Percentiles rank a stretch among this genome's conserved stretches.
Evolutionary conservation across 2,113 vertebrate species (phyloP).

Genomic region (Paracanthobrama guichenoti): DNA sequence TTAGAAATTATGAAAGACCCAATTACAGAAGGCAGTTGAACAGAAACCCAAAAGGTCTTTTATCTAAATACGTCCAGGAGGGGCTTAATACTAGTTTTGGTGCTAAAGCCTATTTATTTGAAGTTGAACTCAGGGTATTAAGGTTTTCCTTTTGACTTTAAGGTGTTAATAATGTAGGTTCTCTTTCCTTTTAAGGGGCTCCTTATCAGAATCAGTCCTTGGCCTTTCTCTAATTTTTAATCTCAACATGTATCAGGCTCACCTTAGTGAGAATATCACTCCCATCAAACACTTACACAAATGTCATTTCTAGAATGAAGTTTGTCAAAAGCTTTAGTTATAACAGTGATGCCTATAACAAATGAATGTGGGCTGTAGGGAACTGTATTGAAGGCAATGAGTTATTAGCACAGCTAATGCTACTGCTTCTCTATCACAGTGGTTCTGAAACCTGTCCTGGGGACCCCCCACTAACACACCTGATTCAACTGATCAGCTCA

Average conservation of each 20-base stretch:
- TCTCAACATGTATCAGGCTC: conserved; percentile 17
- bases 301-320: background rate
- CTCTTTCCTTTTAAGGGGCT: background rate
- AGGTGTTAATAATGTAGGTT: background rate
- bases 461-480: no score
- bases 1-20: background rate
- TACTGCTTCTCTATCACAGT: conserved; percentile 21
- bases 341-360: background rate
- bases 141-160: background rate
- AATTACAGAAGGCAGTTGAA: background rate
- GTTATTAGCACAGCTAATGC: conserved; percentile 1
- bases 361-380: background rate
- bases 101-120: background rate
- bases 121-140: background rate
- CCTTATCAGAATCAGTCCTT: background rate
- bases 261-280: conserved; percentile 11
- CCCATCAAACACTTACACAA: conserved; percentile 7
- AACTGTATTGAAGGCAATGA: background rate
- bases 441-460: no score
- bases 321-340: conserved; percentile 2
- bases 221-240: conserved; percentile 6
- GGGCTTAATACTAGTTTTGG: background rate
- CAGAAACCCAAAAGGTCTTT: background rate
- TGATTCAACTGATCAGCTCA: no score
- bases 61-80: conserved; percentile 7